Conservation (phyloP, 2,113 vertebrate species). For the Alosa alosa region DNA sequence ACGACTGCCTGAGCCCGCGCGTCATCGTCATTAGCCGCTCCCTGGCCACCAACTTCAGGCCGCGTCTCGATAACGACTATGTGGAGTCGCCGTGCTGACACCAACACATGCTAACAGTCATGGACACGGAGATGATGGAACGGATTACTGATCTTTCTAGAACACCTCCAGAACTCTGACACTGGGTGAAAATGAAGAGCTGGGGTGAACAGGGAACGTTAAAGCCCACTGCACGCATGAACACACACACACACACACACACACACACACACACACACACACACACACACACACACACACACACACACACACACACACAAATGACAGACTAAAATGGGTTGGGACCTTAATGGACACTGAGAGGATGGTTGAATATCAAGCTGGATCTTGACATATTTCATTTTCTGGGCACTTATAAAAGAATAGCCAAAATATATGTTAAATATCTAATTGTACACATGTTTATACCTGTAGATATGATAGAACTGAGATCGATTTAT, state of each 20-base stretch:
- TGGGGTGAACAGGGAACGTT: not conserved
- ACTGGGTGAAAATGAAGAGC: not conserved
- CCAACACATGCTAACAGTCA: not conserved
- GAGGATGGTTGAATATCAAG: constrained; percentile 64
- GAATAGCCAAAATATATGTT: constrained; percentile 26
- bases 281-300: not conserved
- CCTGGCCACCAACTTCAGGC: constrained; percentile 79
- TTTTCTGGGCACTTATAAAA: constrained; percentile 56
- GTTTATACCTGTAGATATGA: constrained; percentile 39
- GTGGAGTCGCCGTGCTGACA: constrained; percentile 96
- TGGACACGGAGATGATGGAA: constrained; percentile 2
- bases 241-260: not conserved
- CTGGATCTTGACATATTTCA: constrained; percentile 73
- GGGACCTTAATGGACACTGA: not conserved
- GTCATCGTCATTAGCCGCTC: constrained; percentile 93
- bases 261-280: constrained; percentile 1
- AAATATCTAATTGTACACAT: constrained; percentile 31
- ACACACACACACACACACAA: too few species aligned
- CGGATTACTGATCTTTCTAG: not conserved
- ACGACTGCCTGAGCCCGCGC: constrained; percentile 86
- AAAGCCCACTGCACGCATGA: not conserved
- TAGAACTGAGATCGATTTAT: constrained; percentile 25
- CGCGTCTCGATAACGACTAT: constrained; percentile 89
- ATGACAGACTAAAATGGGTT: not conserved
- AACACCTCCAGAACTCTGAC: not conserved